These are phyloP conservation scores for Eurypyga helias DNA, from an alignment of 2,113 vertebrate genomes.

Conservation along the genomic window DNA sequence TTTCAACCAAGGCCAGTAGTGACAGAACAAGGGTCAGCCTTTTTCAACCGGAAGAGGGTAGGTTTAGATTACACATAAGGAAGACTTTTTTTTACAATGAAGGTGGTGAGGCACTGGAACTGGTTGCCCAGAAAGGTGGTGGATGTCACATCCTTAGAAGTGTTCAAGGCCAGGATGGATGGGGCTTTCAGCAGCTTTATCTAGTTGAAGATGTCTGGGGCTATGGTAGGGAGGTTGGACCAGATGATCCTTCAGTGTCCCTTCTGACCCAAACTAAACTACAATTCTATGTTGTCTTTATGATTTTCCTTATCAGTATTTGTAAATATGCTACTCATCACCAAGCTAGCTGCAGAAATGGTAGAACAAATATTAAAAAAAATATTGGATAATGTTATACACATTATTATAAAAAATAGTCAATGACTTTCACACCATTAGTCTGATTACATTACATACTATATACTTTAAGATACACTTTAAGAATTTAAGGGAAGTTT, in stretches of 20 bases:
- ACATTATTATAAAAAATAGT: neutral
- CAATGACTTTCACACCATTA: neutral
- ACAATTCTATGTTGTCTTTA: neutral
- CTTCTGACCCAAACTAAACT: neutral
- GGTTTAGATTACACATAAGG: neutral
- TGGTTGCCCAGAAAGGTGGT: neutral
- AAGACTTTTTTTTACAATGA: neutral
- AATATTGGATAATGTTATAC: neutral
- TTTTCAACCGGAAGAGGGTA: neutral
- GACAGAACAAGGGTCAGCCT: neutral
- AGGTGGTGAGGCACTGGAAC: neutral
- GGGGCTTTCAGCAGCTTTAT: neutral
- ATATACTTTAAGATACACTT: neutral
- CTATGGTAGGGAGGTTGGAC: neutral
- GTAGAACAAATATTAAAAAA: neutral
- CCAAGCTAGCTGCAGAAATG: neutral
- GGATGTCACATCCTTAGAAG: neutral
- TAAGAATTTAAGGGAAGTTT: neutral
- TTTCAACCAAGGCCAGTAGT: neutral
- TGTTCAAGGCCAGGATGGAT: neutral
- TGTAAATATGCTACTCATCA: neutral
- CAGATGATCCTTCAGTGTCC: neutral
- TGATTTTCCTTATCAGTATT: neutral
- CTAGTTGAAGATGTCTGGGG: neutral
- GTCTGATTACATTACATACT: neutral